Evolutionary conservation across 1,140 invertebrate species (phyloP).

Genomic region (Tenebrio molitor): DNA sequence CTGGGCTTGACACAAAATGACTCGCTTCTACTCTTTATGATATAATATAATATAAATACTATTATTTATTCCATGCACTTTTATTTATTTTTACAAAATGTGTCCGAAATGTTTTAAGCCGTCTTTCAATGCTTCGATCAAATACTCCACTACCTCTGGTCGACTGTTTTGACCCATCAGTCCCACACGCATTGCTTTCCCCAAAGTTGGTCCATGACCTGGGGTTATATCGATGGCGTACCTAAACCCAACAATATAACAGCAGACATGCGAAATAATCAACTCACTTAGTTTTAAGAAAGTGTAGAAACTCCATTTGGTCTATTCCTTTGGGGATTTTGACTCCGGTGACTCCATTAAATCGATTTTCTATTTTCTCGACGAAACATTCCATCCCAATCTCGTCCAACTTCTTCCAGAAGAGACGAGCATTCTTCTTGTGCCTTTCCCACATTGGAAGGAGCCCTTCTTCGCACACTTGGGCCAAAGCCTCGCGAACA

Average conservation of each 20-base stretch:
- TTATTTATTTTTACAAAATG: no score
- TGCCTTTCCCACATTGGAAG: constrained; percentile 30
- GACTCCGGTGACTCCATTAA: constrained; percentile 28
- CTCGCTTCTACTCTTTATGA: no score
- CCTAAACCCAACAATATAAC: constrained; percentile 26
- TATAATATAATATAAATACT: no score
- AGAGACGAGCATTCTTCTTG: not conserved
- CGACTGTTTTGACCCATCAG: constrained; percentile 13
- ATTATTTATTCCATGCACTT: no score
- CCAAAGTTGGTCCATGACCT: constrained; percentile 8
- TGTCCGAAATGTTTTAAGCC: not conserved
- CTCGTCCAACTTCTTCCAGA: constrained; percentile 26
- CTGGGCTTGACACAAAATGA: no score
- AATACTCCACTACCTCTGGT: constrained; percentile 16
- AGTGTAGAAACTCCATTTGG: not conserved
- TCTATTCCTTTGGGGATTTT: constrained; percentile 5
- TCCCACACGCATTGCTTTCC: constrained; percentile 23
- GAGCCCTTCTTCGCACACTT: constrained; percentile 43
- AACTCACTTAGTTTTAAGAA: not conserved
- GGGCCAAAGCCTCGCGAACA: constrained; percentile 29
- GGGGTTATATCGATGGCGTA: constrained; percentile 23
- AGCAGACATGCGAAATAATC: not conserved
- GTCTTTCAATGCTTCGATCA: not conserved
- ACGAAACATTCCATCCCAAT: constrained; percentile 26
- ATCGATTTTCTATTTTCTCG: constrained; percentile 35